Evolutionary conservation across 2,888 invertebrate genomes (phyloP).

Genomic region (Lysandra coridon): DNA sequence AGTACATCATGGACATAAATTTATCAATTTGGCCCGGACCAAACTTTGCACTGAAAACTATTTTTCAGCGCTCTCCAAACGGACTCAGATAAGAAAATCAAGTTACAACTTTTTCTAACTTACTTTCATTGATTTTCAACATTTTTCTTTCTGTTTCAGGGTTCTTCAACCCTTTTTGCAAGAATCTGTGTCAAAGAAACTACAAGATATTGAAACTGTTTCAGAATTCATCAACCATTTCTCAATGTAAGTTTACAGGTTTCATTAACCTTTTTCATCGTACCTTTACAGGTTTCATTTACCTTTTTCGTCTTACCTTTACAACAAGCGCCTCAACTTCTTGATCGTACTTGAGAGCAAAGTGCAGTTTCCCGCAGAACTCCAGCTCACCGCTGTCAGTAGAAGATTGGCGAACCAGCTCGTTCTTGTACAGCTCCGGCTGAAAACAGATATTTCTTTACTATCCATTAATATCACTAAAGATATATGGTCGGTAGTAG

Average conservation of each 20-base stretch:
- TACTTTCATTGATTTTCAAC: not conserved
- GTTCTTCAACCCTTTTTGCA: not conserved
- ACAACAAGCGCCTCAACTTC: constrained; percentile 90
- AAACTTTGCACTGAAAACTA: not conserved
- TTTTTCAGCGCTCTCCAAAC: not conserved
- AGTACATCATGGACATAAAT: not conserved
- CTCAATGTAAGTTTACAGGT: no score
- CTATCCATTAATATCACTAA: not conserved
- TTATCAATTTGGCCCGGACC: not conserved
- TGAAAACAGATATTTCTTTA: constrained; percentile 54
- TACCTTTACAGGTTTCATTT: not conserved
- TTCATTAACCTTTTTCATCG: not conserved
- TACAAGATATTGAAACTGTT: not conserved
- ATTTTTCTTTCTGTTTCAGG: not conserved
- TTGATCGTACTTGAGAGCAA: constrained; percentile 89
- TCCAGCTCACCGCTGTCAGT: constrained; percentile 87
- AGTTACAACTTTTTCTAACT: not conserved
- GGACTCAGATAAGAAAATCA: not conserved
- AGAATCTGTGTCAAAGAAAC: not conserved
- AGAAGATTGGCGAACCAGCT: constrained; percentile 86
- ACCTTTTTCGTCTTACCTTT: constrained; percentile 74
- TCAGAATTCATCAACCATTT: no score
- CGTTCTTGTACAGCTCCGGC: constrained; percentile 89
- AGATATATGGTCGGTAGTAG: no score
- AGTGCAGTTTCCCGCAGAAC: constrained; percentile 89